A percentile compares a stretch with the other conserved stretches of the same genome.
phyloP scores from a whole-genome alignment of 35 echinoderm and acorn worm genomes.

The Acanthaster planci region DNA sequence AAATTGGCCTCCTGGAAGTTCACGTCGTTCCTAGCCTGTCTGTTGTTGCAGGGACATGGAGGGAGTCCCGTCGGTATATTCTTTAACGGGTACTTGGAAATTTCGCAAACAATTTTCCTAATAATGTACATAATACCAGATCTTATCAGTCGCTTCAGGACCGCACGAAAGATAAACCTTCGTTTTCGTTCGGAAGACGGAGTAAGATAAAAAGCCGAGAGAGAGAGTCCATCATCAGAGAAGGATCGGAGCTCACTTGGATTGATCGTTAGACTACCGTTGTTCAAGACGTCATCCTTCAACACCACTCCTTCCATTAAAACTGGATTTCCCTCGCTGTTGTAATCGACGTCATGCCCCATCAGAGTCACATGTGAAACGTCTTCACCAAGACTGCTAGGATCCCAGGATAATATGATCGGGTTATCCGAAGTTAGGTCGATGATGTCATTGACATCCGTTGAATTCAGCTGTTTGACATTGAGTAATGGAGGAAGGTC shows the following conservation, averaged over 20 bases:
- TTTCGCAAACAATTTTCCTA: not conserved
- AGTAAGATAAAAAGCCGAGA: conserved; percentile 16
- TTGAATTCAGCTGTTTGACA: conserved; percentile 17
- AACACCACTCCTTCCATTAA: conserved; percentile 17
- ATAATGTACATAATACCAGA: not conserved
- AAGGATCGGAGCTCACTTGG: not conserved
- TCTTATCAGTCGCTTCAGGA: not conserved
- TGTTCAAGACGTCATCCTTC: conserved; percentile 19
- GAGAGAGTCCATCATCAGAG: not conserved
- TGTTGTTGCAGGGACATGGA: conserved; percentile 50
- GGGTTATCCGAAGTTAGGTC: conserved; percentile 25
- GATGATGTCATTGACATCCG: conserved; percentile 10
- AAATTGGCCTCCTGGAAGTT: not conserved
- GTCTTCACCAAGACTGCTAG: conserved; percentile 10
- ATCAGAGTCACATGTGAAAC: conserved; percentile 15
- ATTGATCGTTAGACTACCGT: conserved; percentile 5
- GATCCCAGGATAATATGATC: conserved; percentile 38
- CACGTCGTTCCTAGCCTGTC: conserved; percentile 26
- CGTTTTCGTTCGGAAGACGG: not conserved
- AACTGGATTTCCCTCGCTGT: not conserved
- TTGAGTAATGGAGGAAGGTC: not conserved
- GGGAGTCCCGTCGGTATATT: not conserved
- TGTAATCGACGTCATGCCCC: not conserved
- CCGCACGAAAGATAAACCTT: not conserved
- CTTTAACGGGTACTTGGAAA: not conserved